phyloP scores from a whole-genome alignment of 2,113 vertebrate genomes.

The Salvelinus alpinus region DNA sequence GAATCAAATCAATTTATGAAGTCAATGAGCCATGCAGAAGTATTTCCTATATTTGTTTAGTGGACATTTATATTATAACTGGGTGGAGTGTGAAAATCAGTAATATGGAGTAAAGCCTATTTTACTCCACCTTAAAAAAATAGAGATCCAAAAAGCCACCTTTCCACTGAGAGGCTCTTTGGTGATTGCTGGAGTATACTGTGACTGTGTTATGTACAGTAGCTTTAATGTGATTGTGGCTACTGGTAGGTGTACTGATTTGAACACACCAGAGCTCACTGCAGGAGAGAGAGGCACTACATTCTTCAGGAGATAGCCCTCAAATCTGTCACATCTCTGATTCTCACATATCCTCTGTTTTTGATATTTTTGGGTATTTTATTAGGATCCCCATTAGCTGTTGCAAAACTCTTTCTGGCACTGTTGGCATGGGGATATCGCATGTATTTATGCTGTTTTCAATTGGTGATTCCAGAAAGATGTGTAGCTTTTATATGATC shows the following conservation, averaged over 20 bases:
- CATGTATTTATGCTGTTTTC: slow-evolving; percentile 26
- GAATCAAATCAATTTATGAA: slow-evolving; percentile 57
- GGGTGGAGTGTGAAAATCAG: too few species aligned
- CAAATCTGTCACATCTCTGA: too few species aligned
- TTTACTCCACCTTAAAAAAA: slow-evolving; percentile 37
- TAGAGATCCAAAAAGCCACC: slow-evolving; percentile 30
- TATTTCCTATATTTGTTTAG: slow-evolving; percentile 41
- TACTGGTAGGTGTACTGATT: slow-evolving; percentile 59
- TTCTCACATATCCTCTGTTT: slow-evolving; percentile 6
- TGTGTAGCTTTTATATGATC: slow-evolving; percentile 38
- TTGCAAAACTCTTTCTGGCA: not conserved
- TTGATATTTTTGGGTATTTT: not conserved
- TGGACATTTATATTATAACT: too few species aligned
- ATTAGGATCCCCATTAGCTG: too few species aligned
- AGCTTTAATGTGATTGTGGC: slow-evolving; percentile 1
- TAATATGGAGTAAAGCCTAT: slow-evolving; percentile 14
- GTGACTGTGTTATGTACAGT: not conserved
- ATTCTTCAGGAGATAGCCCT: too few species aligned
- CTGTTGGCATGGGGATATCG: slow-evolving; percentile 14
- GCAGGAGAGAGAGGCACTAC: too few species aligned
- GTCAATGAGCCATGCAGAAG: slow-evolving; percentile 14
- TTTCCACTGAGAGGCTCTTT: slow-evolving; percentile 53
- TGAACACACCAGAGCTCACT: slow-evolving; percentile 20
- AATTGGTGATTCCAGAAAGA: slow-evolving; percentile 38
- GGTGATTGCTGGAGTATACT: slow-evolving; percentile 51